Percentiles rank a stretch among this genome's conserved stretches.
Evolutionary conservation across 2,888 invertebrate species (phyloP).

Genomic region (Polydrusus pterygomalis): DNA sequence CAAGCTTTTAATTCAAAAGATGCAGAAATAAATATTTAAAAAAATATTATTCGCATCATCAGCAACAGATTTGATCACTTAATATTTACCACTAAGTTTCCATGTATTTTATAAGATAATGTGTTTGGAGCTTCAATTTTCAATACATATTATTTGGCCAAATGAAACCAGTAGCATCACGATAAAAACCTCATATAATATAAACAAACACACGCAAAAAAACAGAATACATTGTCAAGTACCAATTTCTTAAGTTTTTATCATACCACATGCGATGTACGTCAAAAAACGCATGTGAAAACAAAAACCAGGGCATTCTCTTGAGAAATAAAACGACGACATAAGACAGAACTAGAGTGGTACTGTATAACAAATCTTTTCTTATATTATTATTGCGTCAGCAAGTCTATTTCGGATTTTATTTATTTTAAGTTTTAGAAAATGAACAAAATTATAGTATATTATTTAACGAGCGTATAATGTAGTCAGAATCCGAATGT

Average conservation of each 20-base stretch:
- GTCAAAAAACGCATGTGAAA: constrained; percentile 38
- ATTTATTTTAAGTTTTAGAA: no score
- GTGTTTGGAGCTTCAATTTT: no score
- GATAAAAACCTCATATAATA: background rate
- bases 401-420: no score
- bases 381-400: background rate
- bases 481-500: no score
- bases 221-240: constrained; percentile 12
- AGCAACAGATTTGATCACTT: no score
- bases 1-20: no score
- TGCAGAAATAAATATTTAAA: no score
- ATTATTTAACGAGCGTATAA: no score
- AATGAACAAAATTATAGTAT: no score
- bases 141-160: background rate
- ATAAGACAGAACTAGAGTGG: constrained; percentile 17
- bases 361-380: constrained; percentile 6
- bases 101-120: no score
- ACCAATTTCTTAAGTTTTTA: constrained; percentile 14
- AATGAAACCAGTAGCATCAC: background rate
- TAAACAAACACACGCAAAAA: background rate
- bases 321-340: constrained; percentile 37
- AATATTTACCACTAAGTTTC: no score
- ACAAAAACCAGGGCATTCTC: constrained; percentile 38
- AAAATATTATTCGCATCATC: no score
- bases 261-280: constrained; percentile 7